phyloP scores from a whole-genome alignment of 2,113 vertebrate genomes.

The Rhynchomys soricoides region DNA sequence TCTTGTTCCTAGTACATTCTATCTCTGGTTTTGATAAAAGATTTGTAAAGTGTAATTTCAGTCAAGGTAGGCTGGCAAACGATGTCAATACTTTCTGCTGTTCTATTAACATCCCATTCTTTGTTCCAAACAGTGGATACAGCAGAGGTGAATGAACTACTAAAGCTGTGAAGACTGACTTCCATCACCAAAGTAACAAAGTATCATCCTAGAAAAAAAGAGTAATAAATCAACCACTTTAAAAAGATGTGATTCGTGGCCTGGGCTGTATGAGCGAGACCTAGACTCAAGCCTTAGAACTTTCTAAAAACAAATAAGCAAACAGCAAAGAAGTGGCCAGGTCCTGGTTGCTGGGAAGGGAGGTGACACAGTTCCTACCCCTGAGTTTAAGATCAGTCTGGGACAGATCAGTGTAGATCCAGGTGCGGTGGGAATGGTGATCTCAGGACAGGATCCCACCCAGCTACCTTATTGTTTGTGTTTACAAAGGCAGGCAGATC shows the following conservation, averaged over 20 bases:
- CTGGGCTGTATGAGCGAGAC: neutral
- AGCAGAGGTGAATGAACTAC: neutral
- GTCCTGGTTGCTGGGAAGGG: too few species aligned
- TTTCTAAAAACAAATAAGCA: neutral
- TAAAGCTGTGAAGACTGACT: neutral
- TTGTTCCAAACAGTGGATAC: neutral
- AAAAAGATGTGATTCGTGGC: neutral
- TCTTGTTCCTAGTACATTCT: neutral
- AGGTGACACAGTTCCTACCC: too few species aligned
- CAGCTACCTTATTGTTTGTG: too few species aligned
- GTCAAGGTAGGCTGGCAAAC: neutral
- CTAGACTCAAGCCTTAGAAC: neutral
- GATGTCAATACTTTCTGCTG: neutral
- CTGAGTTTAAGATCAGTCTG: too few species aligned
- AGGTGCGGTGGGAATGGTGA: too few species aligned
- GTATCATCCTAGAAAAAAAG: conserved; percentile 18
- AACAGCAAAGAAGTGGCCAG: too few species aligned
- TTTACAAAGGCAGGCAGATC: too few species aligned
- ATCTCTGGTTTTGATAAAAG: conserved; percentile 46
- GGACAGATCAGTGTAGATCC: too few species aligned
- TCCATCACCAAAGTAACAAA: neutral
- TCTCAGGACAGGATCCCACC: too few species aligned
- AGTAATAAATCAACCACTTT: neutral
- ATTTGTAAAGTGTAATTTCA: neutral
- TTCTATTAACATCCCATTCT: conserved; percentile 5